A percentile compares a stretch with the other conserved stretches of the same genome.
Conservation (phyloP, 1,140 invertebrate genomes). For the Maniola jurtina region DNA sequence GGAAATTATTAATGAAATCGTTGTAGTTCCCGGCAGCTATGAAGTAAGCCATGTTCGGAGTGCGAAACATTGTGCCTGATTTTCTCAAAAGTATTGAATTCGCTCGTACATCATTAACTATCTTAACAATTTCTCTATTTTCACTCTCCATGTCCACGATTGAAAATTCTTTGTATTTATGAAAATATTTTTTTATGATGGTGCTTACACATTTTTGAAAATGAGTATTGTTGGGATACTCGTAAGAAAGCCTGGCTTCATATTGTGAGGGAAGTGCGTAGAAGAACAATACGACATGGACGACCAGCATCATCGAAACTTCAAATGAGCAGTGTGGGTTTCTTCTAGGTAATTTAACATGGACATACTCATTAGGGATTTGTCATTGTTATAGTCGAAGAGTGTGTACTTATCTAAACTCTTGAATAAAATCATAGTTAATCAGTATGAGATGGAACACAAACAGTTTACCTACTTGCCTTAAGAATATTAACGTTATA, state of each 20-base stretch:
- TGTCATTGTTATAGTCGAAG: conserved; percentile 9
- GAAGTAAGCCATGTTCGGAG: conserved; percentile 22
- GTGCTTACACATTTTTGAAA: conserved; percentile 20
- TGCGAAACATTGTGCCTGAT: not conserved
- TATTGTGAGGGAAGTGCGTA: not conserved
- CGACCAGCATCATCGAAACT: conserved; percentile 4
- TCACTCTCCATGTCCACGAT: conserved; percentile 27
- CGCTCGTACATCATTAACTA: conserved; percentile 11
- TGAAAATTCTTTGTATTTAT: conserved; percentile 14
- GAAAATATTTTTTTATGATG: conserved; percentile 31
- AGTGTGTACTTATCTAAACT: not conserved
- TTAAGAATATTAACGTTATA: too few relatives aligned
- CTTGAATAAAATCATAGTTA: too few relatives aligned
- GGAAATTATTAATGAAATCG: conserved; percentile 24
- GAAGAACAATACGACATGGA: not conserved
- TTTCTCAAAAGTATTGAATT: conserved; percentile 7
- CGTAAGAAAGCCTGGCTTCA: not conserved
- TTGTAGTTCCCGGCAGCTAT: conserved; percentile 22
- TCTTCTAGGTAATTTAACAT: not conserved
- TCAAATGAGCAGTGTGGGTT: not conserved
- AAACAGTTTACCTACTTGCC: too few relatives aligned
- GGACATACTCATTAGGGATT: conserved; percentile 1
- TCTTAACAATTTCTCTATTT: conserved; percentile 24
- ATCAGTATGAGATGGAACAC: too few relatives aligned
- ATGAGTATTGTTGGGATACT: not conserved